Evolutionary conservation across 2,113 vertebrate species (phyloP).

Genomic region (Ondatra zibethicus): DNA sequence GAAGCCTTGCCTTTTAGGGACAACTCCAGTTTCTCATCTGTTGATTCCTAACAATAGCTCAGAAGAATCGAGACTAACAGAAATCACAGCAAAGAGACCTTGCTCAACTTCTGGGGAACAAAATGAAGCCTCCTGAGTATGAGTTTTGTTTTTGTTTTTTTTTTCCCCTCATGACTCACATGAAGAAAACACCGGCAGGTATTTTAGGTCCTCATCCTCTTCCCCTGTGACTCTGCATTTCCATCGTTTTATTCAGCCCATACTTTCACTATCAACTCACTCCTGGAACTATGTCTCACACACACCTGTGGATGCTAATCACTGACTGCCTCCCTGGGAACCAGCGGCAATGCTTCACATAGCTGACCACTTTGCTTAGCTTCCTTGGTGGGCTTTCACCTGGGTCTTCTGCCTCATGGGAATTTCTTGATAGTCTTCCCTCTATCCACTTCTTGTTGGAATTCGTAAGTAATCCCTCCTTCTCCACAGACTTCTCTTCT

Average conservation of each 20-base stretch:
- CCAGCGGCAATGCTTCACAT: not conserved
- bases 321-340: not conserved
- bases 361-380: not conserved
- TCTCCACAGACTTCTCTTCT: not conserved
- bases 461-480: not conserved
- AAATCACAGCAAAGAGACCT: not conserved
- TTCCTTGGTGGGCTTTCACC: not conserved
- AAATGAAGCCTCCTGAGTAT: not conserved
- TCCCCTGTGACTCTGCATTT: not conserved
- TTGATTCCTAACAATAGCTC: not conserved
- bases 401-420: not conserved
- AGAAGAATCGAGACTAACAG: slow-evolving; percentile 7
- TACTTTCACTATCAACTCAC: not conserved
- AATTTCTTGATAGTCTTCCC: not conserved
- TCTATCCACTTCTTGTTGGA: not conserved
- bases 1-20: not conserved
- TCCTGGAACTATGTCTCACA: not conserved
- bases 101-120: not conserved
- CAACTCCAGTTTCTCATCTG: not conserved
- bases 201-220: not conserved
- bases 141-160: not conserved
- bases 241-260: not conserved
- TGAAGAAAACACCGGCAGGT: not conserved
- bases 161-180: not conserved
- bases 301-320: not conserved